phyloP scores from a whole-genome alignment of 2,888 invertebrate species.

The Temnothorax rugatulus region DNA sequence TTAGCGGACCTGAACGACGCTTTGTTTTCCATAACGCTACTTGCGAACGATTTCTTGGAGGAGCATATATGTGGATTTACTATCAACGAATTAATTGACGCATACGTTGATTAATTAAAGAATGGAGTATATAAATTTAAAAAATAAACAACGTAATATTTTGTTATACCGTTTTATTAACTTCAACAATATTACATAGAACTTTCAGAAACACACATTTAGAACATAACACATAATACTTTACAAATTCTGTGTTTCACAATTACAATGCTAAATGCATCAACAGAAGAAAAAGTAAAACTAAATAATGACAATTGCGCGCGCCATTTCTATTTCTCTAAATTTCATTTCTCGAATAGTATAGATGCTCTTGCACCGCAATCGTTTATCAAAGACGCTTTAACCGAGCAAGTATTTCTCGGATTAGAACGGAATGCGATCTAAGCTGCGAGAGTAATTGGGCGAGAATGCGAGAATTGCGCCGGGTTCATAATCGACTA shows the following conservation, averaged over 20 bases:
- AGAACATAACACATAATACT: neutral
- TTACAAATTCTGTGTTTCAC: neutral
- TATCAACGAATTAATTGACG: neutral
- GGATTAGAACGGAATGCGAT: slow-evolving; percentile 74
- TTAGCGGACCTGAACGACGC: slow-evolving; percentile 39
- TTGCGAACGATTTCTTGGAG: neutral
- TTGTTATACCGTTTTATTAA: neutral
- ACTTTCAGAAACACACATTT: neutral
- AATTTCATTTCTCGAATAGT: slow-evolving; percentile 34
- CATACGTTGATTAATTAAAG: neutral
- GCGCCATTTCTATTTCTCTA: neutral
- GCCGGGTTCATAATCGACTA: slow-evolving; percentile 46
- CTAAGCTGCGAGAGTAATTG: slow-evolving; percentile 61
- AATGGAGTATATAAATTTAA: neutral
- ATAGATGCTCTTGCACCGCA: slow-evolving; percentile 38
- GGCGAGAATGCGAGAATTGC: slow-evolving; percentile 60
- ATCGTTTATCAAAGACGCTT: slow-evolving; percentile 56
- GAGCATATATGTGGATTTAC: neutral
- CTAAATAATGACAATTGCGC: neutral
- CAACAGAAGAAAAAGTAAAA: neutral
- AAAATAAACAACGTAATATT: neutral
- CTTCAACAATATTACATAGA: neutral
- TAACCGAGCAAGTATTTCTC: slow-evolving; percentile 72
- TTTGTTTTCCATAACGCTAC: slow-evolving; percentile 61
- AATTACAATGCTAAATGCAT: neutral